These are phyloP conservation scores for Cosmopolites sordidus DNA, from an alignment of 2,888 invertebrate genomes.

Conservation along the genomic window DNA sequence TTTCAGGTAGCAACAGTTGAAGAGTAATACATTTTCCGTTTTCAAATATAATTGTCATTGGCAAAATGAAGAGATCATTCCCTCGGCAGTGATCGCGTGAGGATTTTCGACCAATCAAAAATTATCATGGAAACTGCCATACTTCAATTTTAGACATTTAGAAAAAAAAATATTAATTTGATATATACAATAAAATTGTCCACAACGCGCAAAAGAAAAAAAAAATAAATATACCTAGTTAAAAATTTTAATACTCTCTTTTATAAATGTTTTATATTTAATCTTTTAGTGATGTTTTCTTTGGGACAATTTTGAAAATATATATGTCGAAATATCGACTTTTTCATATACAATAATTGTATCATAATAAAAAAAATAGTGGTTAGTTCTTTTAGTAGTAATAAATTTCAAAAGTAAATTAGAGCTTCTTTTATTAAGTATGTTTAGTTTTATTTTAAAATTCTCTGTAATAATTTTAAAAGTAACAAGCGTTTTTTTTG, in stretches of 20 bases:
- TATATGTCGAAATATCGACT: conserved; percentile 40
- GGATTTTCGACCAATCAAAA: conserved; percentile 41
- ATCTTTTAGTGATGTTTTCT: conserved; percentile 28
- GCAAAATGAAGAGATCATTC: conserved; percentile 39
- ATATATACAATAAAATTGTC: conserved; percentile 25
- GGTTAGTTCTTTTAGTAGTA: conserved; percentile 39
- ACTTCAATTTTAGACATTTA: conserved; percentile 24
- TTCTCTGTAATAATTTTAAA: conserved; percentile 30
- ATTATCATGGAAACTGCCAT: conserved; percentile 42
- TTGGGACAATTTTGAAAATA: conserved; percentile 48
- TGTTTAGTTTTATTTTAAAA: conserved; percentile 25
- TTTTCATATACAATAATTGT: conserved; percentile 47
- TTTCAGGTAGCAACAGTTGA: conserved; percentile 24
- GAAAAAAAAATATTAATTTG: conserved; percentile 15
- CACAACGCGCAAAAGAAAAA: conserved; percentile 31
- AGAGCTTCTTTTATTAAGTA: conserved; percentile 34
- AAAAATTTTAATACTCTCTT: conserved; percentile 27
- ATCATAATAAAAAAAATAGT: conserved; percentile 46
- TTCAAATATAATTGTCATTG: conserved; percentile 10
- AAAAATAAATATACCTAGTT: conserved; percentile 19
- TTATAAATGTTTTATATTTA: conserved; percentile 44
- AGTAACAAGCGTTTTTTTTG: conserved; percentile 27
- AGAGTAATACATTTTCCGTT: conserved; percentile 17
- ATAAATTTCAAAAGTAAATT: conserved; percentile 32
- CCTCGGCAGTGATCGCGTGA: conserved; percentile 42